A percentile compares a stretch with the other conserved stretches of the same genome.
Evolutionary conservation across 2,888 invertebrate genomes (phyloP).

Genomic region (Ommatoiulus sabulosus): DNA sequence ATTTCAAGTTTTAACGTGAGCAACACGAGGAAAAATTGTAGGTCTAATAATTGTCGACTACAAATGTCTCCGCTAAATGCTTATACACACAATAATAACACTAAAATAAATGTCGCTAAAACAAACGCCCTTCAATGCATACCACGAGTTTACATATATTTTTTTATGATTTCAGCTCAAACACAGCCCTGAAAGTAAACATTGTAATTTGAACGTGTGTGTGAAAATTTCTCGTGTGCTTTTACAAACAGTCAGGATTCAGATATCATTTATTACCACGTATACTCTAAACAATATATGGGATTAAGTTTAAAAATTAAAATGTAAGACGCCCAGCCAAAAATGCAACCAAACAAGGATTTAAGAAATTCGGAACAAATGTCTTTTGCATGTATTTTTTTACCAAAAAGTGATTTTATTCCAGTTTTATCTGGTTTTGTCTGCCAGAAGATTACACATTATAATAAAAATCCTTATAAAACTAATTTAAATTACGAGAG

Average conservation of each 20-base stretch:
- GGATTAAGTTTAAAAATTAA: conserved; percentile 8
- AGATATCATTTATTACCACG: conserved; percentile 31
- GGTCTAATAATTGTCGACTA: conserved; percentile 3
- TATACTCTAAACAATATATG: background rate
- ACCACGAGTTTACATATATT: conserved; percentile 38
- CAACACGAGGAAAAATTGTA: background rate
- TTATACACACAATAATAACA: conserved; percentile 38
- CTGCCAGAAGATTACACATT: too few relatives aligned
- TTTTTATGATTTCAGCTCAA: conserved; percentile 38
- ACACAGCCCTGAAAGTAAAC: conserved; percentile 34
- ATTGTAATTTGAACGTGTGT: conserved; percentile 39
- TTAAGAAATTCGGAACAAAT: too few relatives aligned
- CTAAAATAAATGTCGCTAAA: conserved; percentile 39
- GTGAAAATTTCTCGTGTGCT: conserved; percentile 23
- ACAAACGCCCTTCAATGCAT: conserved; percentile 24
- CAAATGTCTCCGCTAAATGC: conserved; percentile 40
- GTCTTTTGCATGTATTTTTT: too few relatives aligned
- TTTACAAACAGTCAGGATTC: background rate
- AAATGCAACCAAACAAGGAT: background rate
- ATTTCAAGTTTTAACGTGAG: background rate
- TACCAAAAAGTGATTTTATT: too few relatives aligned
- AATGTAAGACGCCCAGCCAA: background rate
- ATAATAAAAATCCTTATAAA: too few relatives aligned
- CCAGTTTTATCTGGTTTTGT: too few relatives aligned
- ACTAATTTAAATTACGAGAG: too few relatives aligned